Conservation (phyloP, 1,140 invertebrate species). For the Caenorhabditis brenneri region DNA sequence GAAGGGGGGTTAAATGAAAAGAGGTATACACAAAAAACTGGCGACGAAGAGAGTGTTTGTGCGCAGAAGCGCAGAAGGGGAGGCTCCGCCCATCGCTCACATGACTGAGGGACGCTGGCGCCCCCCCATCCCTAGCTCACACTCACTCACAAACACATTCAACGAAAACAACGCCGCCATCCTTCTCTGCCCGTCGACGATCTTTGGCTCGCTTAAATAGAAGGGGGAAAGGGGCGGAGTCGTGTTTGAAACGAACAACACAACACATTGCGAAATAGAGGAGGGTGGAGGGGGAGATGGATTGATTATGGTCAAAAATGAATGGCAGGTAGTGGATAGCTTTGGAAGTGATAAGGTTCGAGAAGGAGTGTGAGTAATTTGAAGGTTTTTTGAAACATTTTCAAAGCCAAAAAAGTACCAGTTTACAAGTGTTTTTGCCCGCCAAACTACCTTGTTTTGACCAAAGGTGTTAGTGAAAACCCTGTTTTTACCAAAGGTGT, state of each 20-base stretch:
- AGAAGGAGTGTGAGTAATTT: background rate
- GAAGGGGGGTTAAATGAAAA: background rate
- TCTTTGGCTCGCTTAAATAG: slow-evolving; percentile 22
- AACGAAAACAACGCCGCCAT: slow-evolving; percentile 5
- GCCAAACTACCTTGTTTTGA: too few species aligned
- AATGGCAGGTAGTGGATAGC: background rate
- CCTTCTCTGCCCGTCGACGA: too few species aligned
- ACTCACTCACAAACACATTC: background rate
- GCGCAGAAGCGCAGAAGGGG: background rate
- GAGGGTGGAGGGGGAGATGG: background rate
- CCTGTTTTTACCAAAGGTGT: too few species aligned
- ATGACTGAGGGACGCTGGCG: background rate
- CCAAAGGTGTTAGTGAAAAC: too few species aligned
- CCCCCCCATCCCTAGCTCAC: background rate
- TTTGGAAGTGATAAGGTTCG: background rate
- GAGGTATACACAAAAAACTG: background rate
- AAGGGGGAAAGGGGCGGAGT: background rate
- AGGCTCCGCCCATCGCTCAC: background rate
- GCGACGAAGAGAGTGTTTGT: background rate
- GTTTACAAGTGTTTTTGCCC: too few species aligned
- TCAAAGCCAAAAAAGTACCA: too few species aligned
- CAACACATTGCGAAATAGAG: slow-evolving; percentile 7
- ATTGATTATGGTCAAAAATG: background rate
- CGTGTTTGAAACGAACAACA: background rate
- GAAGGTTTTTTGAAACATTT: background rate